Conservation (phyloP, 2,888 invertebrate species). For the Drosophila putrida region DNA sequence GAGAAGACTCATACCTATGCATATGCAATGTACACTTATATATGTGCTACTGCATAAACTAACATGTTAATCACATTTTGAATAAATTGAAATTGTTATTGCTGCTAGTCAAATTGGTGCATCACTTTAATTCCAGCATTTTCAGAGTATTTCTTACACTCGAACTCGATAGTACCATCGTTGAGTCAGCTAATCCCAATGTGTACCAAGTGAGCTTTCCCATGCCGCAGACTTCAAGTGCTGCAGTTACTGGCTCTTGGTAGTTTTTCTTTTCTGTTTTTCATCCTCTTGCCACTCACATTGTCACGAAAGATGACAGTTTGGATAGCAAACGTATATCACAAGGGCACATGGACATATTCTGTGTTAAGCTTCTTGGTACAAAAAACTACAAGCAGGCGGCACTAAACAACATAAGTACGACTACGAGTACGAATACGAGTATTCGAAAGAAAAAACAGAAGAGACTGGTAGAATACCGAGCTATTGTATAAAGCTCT, state of each 20-base stretch:
- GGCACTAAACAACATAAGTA: conserved; percentile 53
- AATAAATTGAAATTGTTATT: conserved; percentile 51
- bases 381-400: conserved; percentile 62
- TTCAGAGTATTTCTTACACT: conserved; percentile 20
- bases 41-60: conserved; percentile 23
- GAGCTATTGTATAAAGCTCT: conserved; percentile 48
- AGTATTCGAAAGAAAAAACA: background rate
- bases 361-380: conserved; percentile 47
- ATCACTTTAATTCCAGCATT: conserved; percentile 27
- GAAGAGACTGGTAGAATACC: conserved; percentile 38
- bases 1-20: too few species aligned
- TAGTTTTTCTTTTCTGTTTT: conserved; percentile 13
- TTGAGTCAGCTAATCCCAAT: conserved; percentile 47
- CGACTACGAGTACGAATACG: conserved; percentile 20
- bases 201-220: conserved; percentile 52
- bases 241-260: conserved; percentile 55
- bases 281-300: conserved; percentile 33
- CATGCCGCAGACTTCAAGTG: conserved; percentile 44
- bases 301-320: conserved; percentile 70
- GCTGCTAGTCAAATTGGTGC: conserved; percentile 45
- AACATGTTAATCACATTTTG: conserved; percentile 50
- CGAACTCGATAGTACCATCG: conserved; percentile 34
- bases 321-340: conserved; percentile 70
- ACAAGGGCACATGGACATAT: conserved; percentile 60
- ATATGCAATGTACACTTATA: background rate